These are phyloP conservation scores for Rhopalosiphum padi DNA, from an alignment of 1,140 invertebrate genomes.

Conservation along the genomic window DNA sequence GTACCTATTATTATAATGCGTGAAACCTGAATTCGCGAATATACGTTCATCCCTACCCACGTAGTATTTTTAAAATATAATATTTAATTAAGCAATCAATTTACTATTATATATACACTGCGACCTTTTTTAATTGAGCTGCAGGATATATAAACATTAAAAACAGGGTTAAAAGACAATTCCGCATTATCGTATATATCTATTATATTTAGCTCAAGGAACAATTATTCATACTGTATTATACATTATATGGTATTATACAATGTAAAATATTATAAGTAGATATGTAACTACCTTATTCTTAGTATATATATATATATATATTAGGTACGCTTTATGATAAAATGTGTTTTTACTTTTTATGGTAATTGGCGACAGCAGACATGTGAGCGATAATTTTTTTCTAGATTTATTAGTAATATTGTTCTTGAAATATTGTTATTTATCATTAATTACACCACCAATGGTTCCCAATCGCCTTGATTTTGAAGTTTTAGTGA, in stretches of 20 bases:
- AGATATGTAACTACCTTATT: neutral
- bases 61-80: neutral
- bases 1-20: neutral
- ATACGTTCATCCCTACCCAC: neutral
- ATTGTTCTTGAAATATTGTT: constrained; percentile 35
- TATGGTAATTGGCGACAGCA: neutral
- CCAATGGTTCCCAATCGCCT: neutral
- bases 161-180: constrained; percentile 33
- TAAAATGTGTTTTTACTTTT: constrained; percentile 18
- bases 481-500: neutral
- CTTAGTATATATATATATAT: neutral
- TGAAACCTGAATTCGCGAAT: neutral
- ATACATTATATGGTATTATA: neutral
- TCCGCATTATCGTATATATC: neutral
- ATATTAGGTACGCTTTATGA: neutral
- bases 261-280: neutral
- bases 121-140: constrained; percentile 6
- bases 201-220: neutral
- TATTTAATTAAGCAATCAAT: neutral
- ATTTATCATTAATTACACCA: neutral
- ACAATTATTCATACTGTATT: constrained; percentile 6
- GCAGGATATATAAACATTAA: neutral
- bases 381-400: neutral
- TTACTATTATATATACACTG: neutral
- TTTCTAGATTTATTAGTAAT: constrained; percentile 7